Percentiles rank a stretch among this genome's conserved stretches.
phyloP scores from a whole-genome alignment of 1,140 invertebrate genomes.

The Batillaria attramentaria region DNA sequence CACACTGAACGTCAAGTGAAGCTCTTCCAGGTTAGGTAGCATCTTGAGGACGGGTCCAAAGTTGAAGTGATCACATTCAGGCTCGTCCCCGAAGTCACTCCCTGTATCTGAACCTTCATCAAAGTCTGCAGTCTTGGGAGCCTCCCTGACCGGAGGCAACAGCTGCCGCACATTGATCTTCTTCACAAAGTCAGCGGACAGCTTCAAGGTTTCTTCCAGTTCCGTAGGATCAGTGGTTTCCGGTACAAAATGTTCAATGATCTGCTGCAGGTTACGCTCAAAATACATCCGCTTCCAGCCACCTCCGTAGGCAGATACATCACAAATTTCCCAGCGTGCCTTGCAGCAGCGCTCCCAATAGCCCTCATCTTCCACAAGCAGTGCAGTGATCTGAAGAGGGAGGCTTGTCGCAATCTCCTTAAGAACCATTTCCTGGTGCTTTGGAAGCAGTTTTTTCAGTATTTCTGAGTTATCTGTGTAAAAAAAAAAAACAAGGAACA shows the following conservation, averaged over 20 bases:
- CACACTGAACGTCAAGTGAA: conserved; percentile 70
- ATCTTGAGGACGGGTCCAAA: conserved; percentile 66
- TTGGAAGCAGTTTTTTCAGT: conserved; percentile 63
- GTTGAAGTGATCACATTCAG: conserved; percentile 71
- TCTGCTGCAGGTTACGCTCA: conserved; percentile 70
- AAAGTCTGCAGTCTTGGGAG: conserved; percentile 67
- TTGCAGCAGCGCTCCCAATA: conserved; percentile 72
- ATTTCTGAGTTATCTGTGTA: conserved; percentile 69
- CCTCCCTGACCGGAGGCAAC: conserved; percentile 70
- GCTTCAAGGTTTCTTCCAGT: conserved; percentile 63
- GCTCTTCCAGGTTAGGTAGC: conserved; percentile 67
- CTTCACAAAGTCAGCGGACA: conserved; percentile 68
- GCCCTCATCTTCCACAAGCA: conserved; percentile 66
- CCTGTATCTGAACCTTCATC: conserved; percentile 67
- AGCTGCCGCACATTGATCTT: conserved; percentile 68
- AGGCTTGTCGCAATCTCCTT: conserved; percentile 66
- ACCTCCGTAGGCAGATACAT: conserved; percentile 65
- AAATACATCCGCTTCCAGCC: conserved; percentile 72
- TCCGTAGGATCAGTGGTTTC: conserved; percentile 66
- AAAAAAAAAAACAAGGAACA: conserved; percentile 35
- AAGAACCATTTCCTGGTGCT: conserved; percentile 67
- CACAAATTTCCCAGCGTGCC: conserved; percentile 70
- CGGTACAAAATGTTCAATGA: conserved; percentile 72
- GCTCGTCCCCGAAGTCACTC: conserved; percentile 68
- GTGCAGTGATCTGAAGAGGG: conserved; percentile 70